A percentile compares a stretch with the other conserved stretches of the same genome.
phyloP scores from a whole-genome alignment of 2,888 invertebrate genomes.

The Eupeodes luniger region DNA sequence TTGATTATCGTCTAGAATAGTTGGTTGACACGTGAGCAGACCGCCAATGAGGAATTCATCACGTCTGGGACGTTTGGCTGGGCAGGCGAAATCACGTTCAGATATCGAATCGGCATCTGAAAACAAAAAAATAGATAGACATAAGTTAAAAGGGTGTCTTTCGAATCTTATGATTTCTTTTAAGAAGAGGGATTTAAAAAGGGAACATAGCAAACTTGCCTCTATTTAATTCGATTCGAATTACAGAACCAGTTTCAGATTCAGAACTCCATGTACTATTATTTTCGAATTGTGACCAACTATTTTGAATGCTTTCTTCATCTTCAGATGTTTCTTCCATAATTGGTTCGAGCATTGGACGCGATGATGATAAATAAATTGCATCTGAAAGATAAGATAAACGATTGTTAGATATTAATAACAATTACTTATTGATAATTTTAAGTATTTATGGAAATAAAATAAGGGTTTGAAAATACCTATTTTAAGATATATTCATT shows the following conservation, averaged over 20 bases:
- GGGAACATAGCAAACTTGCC: constrained; percentile 78
- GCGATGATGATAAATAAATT: constrained; percentile 82
- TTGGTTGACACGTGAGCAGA: constrained; percentile 60
- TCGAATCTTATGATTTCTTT: not conserved
- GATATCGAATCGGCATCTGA: constrained; percentile 85
- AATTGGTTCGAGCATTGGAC: constrained; percentile 90
- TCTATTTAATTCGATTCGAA: constrained; percentile 87
- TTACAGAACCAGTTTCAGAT: constrained; percentile 93
- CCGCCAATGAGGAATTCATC: constrained; percentile 83
- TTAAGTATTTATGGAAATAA: too few species aligned
- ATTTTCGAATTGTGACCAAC: constrained; percentile 82
- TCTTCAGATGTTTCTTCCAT: constrained; percentile 95
- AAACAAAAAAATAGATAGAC: constrained; percentile 19
- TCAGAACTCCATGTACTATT: constrained; percentile 85
- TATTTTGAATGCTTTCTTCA: constrained; percentile 82
- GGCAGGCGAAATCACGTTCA: constrained; percentile 90
- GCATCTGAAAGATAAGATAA: constrained; percentile 79
- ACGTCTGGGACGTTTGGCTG: constrained; percentile 89
- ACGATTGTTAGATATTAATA: not conserved
- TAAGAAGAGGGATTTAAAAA: not conserved
- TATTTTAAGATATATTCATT: too few species aligned
- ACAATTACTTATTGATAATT: too few species aligned
- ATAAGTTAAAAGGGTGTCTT: not conserved
- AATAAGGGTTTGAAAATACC: too few species aligned
- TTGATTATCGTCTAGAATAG: constrained; percentile 54